phyloP scores from a whole-genome alignment of 2,113 vertebrate genomes.

The Pyxicephalus adspersus region DNA sequence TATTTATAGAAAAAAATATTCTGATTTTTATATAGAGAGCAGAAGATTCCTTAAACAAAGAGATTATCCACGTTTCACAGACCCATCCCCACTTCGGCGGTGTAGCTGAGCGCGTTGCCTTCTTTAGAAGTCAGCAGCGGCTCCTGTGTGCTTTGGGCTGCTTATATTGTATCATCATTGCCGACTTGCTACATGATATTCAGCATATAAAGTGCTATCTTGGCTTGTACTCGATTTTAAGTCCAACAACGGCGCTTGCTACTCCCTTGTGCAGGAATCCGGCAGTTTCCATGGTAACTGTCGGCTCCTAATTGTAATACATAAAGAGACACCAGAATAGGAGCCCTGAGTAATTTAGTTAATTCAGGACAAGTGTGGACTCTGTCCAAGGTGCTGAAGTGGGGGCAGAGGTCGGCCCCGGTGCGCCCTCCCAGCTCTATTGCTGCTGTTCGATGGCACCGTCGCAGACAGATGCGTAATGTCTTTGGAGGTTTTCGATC shows the following conservation, averaged over 20 bases:
- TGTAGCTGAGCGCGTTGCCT: not conserved
- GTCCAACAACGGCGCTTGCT: slow-evolving; percentile 2
- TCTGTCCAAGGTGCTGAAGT: slow-evolving; percentile 50
- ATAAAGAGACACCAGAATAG: slow-evolving; percentile 62
- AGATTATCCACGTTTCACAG: no score
- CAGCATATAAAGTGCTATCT: slow-evolving; percentile 12
- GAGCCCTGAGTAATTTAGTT: slow-evolving; percentile 64
- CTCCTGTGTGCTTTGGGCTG: not conserved
- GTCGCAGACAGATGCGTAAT: not conserved
- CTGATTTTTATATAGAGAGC: no score
- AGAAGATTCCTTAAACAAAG: no score
- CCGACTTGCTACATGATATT: not conserved
- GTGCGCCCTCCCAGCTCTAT: not conserved
- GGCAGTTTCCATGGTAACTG: slow-evolving; percentile 66
- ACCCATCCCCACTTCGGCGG: no score
- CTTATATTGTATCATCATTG: not conserved
- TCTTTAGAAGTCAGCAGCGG: not conserved
- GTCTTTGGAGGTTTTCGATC: not conserved
- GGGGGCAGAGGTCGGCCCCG: not conserved
- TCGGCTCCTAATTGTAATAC: slow-evolving; percentile 69
- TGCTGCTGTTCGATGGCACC: not conserved
- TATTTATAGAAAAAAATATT: no score
- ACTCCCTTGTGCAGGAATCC: slow-evolving; percentile 47
- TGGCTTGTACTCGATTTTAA: slow-evolving; percentile 1
- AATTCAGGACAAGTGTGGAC: slow-evolving; percentile 66